Evolutionary conservation across 2,888 invertebrate genomes (phyloP), one percentile per base, ranked within the genome.

Genomic region (Folsomia manolachei): DNA sequence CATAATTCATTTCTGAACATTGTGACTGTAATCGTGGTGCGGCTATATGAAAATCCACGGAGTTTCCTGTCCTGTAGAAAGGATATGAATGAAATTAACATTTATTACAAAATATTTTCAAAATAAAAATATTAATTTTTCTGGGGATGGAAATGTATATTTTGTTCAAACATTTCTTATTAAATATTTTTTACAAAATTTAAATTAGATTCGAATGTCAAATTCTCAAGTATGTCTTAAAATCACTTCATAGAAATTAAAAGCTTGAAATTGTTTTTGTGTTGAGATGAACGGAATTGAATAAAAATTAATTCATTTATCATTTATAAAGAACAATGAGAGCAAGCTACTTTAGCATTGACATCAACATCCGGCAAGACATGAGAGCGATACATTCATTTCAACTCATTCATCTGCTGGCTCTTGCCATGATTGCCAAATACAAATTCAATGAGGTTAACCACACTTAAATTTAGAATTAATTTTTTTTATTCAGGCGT

Each of bases 1-100:
- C 67, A 67, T 67, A 67, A 67, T 56, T 67, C 60, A 25, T 53
- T 67, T 67, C 56, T 4, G 19, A 39, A 14, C 39, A 39, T 14
- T 39, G 4, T 39, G 39, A 39, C 39, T 39, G 39, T 39, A 39
- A 39, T 39, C 39, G 39, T 39, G 39, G 39, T 14, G 14, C 39
- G 4, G 4, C 39, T 39, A 39, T 39, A 39, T n/a, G n/a, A 39
- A 9, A 39, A 39, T 14, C n/a, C n/a, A n/a, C n/a, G n/a, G n/a
- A n/a, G 39, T 39, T 39, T 39, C 39, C 39, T 39, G 39, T 14
- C 14, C 39, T 14, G 14, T 39, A 39, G 39, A 14, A 39, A 39
- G 7, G 14, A 39, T 14, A 9, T 14, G 14, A 39, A 39, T 39
- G 39, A 39, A 9, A 39, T 39, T 39, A 39, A 14, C 39, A 39